phyloP scores from a whole-genome alignment of 2,797 vertebrate species.

The Vipera ursinii region DNA sequence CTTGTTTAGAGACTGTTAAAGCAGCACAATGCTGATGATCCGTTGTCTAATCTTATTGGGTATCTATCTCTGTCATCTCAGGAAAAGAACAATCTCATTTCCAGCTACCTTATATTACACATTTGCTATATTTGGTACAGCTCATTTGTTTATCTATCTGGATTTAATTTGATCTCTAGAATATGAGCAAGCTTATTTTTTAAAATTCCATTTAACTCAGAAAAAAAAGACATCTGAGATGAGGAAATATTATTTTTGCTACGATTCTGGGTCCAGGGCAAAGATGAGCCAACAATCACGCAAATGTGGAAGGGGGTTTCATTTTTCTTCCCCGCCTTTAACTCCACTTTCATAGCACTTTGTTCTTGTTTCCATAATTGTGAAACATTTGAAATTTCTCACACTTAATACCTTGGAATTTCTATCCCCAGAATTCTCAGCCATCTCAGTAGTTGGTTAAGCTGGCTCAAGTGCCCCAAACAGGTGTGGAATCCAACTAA shows the following conservation, averaged over 20 bases:
- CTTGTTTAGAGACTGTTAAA: conserved; percentile 59
- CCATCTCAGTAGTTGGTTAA: neutral
- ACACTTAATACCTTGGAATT: neutral
- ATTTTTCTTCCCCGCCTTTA: no score
- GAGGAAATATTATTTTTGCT: neutral
- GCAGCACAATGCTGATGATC: conserved; percentile 57
- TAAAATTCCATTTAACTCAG: conserved; percentile 6
- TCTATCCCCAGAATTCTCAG: neutral
- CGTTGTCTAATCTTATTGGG: conserved; percentile 63
- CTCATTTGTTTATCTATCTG: conserved; percentile 29
- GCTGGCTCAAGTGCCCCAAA: neutral
- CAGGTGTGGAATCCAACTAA: neutral
- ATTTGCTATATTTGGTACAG: conserved; percentile 55
- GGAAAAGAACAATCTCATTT: conserved; percentile 55
- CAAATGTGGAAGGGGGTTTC: neutral
- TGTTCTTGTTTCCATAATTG: neutral
- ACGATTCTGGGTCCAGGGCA: neutral
- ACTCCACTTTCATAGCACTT: neutral
- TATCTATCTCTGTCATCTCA: conserved; percentile 53
- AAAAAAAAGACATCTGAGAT: neutral
- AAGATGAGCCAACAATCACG: neutral
- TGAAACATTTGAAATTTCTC: neutral
- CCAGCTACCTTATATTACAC: conserved; percentile 35
- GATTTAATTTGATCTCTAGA: conserved; percentile 39
- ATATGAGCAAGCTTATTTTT: conserved; percentile 15